Evolutionary conservation across 2,888 invertebrate genomes (phyloP), one percentile per base, ranked within the genome.

Genomic region (Protophormia terraenovae): DNA sequence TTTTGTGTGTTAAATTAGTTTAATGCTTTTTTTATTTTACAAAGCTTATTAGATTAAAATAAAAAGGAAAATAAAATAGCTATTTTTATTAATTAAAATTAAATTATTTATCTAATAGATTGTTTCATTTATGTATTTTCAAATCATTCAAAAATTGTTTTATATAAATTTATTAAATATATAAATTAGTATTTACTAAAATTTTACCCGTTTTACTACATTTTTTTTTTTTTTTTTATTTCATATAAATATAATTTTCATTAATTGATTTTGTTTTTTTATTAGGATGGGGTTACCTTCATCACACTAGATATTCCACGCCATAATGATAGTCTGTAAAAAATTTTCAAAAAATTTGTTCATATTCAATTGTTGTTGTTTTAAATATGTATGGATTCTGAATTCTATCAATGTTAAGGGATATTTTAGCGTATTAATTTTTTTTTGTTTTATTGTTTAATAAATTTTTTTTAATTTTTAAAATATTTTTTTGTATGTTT

Each of bases 281-380:
- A 71, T 83, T 64, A 27, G 75, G 67, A 89, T 91, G 80, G 80
- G 90, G 91, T 89, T 90, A 91, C 91, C 91, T 91, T 90, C 89
- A 91, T 91, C 91, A 91, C 90, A 91, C 91, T 89, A 91, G 91
- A 88, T 91, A 91, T 89, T 91, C 91, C 91, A 91, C 91, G 88
- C 90, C 90, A 90, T 89, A 90, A 89, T 90, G 90, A 90, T 89
- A 90, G 90, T 90, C 91, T 91, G 91, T 86, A 91, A 91, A 88
- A 89, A 82, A 86, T 86, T 83, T 87, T 86, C 76, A 83, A 86
- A 86, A 85, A 86, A 86, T 87, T 86, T 83, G 75, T 76, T 83
- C 77, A 83, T 86, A 75, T 83, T 77, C 66, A 82, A 71, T 73
- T 82, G 75, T 71, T 82, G 78, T 62, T 75, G 79, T 72, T 84